Percentiles rank a stretch among this genome's conserved stretches.
Evolutionary conservation across 35 echinoderm and acorn worm genomes (phyloP).

Genomic region (Ptychodera flava): DNA sequence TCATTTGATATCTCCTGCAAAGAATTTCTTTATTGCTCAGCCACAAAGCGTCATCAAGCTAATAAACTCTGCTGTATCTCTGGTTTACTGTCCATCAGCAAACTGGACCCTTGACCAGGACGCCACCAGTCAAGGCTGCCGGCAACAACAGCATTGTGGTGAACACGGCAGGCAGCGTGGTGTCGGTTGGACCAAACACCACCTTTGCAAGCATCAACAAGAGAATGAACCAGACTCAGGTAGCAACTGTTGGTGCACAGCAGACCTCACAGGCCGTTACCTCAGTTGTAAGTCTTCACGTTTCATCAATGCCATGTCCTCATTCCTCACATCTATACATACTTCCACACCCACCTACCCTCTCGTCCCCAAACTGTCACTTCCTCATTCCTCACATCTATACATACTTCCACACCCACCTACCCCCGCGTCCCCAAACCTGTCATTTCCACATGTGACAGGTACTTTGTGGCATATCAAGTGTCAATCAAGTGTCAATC

Average conservation of each 20-base stretch:
- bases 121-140: slow-evolving; percentile 42
- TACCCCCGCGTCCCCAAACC: not conserved
- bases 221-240: slow-evolving; percentile 66
- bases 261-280: not conserved
- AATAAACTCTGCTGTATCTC: too few relatives aligned
- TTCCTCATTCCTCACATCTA: not conserved
- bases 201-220: slow-evolving; percentile 82
- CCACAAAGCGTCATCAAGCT: too few relatives aligned
- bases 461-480: not conserved
- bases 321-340: not conserved
- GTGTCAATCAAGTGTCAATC: not conserved
- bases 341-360: not conserved
- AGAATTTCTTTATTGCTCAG: too few relatives aligned
- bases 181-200: slow-evolving; percentile 20
- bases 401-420: not conserved
- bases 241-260: slow-evolving; percentile 22
- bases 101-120: slow-evolving; percentile 56
- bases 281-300: not conserved
- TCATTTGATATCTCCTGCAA: too few relatives aligned
- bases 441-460: not conserved
- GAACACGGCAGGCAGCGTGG: slow-evolving; percentile 36
- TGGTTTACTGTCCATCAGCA: slow-evolving; percentile 86
- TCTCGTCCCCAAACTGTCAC: not conserved
- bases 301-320: not conserved
- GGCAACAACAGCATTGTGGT: slow-evolving; percentile 67